Evolutionary conservation across 2,797 vertebrate genomes (phyloP), one percentile per base, ranked within the genome.

Genomic region (Rhinoraja longicauda): DNA sequence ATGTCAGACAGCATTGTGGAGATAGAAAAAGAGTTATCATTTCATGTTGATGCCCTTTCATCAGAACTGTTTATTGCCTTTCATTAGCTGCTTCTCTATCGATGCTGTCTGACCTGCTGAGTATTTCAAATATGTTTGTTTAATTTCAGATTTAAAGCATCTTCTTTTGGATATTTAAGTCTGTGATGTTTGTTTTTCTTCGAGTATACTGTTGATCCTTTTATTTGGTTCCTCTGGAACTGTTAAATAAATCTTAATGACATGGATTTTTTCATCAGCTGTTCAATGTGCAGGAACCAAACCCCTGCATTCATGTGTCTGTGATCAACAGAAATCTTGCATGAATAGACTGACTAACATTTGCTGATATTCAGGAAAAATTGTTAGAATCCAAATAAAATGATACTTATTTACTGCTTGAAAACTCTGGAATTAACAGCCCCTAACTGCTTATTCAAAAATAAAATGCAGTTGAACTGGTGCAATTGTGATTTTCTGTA

Each of bases 361-460:
- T 92, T 92, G 70, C 90, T 92, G 90, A 75, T 92, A 92, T 92
- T 92, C 90, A 92, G 90, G 70, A 92, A 92, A 92, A 92, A 53
- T 45, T 75, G 70, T 92, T 92, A 92, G 90, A 75, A 92, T 92
- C 90, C 70, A 53, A 53, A 92, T 26, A 91, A 91, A 67, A 62
- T 29, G 19, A 67, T 91, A 39, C 70, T 32, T 19, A 4, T 70
- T 70, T 72, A 70, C 88, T 26, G 70, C 88, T 90, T 70, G 39
- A 36, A 90, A 90, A 64, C 39, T 73, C 70, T 92, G 67, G 21
- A 92, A 45, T 91, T 88, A 88, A 67, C 59, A 81, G 19, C 39
- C 39, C 64, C 59, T 36, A 57, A 13, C 17, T 90, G n/a, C 9
- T 67, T 90, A 90, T 70, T 29, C 29, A 77, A 21, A 36, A 53